Percentiles rank a stretch among this genome's conserved stretches.
These are phyloP conservation scores for Dermochelys coriacea DNA, from an alignment of 2,797 vertebrate species.

Conservation along the genomic window DNA sequence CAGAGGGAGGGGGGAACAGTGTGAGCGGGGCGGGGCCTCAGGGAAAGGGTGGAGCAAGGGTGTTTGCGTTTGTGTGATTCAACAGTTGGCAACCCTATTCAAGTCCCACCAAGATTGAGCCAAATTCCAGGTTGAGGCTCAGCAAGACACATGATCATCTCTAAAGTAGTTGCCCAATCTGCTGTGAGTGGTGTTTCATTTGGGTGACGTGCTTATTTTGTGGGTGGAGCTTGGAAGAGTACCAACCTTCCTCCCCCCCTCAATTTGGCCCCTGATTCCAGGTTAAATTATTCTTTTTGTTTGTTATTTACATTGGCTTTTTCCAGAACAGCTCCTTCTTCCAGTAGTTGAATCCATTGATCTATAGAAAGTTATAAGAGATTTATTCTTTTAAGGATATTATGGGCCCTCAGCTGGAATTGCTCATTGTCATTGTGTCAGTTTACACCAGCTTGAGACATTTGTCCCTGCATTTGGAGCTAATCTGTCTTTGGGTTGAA, in stretches of 20 bases:
- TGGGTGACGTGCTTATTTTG: not conserved
- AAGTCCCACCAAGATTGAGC: not conserved
- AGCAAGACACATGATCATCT: not conserved
- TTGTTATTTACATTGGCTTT: not conserved
- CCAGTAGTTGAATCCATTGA: not conserved
- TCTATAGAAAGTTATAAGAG: not conserved
- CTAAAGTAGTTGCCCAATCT: not conserved
- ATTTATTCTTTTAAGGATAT: not conserved
- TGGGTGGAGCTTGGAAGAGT: not conserved
- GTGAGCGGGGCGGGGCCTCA: too few relatives aligned
- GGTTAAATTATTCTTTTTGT: not conserved
- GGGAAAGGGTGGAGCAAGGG: too few relatives aligned
- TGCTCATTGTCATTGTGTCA: not conserved
- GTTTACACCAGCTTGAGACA: not conserved
- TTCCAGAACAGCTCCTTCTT: not conserved
- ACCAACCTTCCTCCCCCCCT: not conserved
- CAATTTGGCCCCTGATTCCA: not conserved
- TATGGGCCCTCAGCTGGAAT: not conserved
- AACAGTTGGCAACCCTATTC: not conserved
- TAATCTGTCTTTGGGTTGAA: not conserved
- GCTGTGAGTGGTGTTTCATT: not conserved
- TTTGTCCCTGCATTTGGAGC: not conserved
- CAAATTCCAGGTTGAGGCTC: not conserved
- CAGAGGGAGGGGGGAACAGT: too few relatives aligned
- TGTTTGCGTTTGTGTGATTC: too few relatives aligned